Percentiles rank a stretch among this genome's conserved stretches.
phyloP scores from a whole-genome alignment of 2,888 invertebrate species.

The Meiosimyza decipiens region DNA sequence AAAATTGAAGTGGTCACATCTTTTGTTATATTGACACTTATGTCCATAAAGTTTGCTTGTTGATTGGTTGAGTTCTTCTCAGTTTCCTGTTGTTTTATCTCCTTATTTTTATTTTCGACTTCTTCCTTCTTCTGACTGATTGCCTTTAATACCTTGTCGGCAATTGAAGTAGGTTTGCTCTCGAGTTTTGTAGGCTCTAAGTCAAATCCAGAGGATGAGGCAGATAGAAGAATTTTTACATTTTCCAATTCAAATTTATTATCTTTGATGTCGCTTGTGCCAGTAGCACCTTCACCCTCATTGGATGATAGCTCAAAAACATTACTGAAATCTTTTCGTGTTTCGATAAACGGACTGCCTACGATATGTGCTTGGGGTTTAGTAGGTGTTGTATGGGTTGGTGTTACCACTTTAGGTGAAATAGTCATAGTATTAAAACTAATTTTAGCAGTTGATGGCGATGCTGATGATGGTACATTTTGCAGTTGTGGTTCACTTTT shows the following conservation, averaged over 20 bases:
- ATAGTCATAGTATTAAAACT: constrained; percentile 19
- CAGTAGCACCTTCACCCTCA: constrained; percentile 57
- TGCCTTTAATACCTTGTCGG: constrained; percentile 73
- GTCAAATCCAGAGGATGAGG: constrained; percentile 59
- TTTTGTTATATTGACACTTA: constrained; percentile 31
- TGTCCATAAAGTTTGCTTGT: constrained; percentile 18
- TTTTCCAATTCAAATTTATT: constrained; percentile 65
- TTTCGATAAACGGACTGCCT: constrained; percentile 65
- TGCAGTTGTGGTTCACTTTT: not conserved
- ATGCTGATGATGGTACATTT: not conserved
- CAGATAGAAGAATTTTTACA: constrained; percentile 62
- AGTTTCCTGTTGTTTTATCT: constrained; percentile 49
- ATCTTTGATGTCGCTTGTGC: constrained; percentile 56
- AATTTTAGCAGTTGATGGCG: constrained; percentile 29
- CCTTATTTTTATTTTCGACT: constrained; percentile 68
- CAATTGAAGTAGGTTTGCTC: constrained; percentile 70
- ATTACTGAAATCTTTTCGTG: constrained; percentile 54
- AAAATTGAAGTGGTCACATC: not conserved
- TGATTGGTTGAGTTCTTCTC: constrained; percentile 57
- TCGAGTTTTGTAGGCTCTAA: constrained; percentile 63
- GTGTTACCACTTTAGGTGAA: constrained; percentile 40
- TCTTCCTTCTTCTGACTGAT: constrained; percentile 70
- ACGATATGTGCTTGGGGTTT: constrained; percentile 43
- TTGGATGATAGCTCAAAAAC: constrained; percentile 62
- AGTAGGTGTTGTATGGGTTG: constrained; percentile 32